phyloP scores from a whole-genome alignment of 2,113 vertebrate species.

The Chitala chitala region DNA sequence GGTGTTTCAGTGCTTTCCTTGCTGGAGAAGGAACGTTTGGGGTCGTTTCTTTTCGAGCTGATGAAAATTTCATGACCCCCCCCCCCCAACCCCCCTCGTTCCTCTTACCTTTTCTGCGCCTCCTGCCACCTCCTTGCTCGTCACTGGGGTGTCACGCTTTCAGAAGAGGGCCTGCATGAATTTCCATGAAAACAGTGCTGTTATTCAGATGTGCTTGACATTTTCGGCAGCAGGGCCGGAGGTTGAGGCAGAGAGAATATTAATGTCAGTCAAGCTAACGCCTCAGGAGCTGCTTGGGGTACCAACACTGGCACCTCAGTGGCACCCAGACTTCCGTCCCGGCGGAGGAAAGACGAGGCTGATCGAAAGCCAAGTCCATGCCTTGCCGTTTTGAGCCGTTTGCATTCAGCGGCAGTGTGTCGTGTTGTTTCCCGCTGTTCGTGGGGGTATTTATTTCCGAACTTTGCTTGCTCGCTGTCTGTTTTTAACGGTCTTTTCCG shows the following conservation, averaged over 20 bases:
- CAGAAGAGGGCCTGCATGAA: conserved; percentile 49
- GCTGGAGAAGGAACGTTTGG: conserved; percentile 6
- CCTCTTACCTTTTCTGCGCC: conserved; percentile 32
- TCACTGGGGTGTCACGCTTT: conserved; percentile 36
- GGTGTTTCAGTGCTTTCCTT: conserved; percentile 1
- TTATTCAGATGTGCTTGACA: conserved; percentile 59
- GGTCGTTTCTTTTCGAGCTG: conserved; percentile 27
- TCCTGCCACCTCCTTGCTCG: conserved; percentile 21
- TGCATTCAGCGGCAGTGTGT: neutral
- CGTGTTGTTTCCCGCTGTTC: neutral
- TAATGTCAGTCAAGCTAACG: conserved; percentile 49
- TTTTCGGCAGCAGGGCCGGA: conserved; percentile 49
- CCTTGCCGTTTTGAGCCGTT: too few relatives aligned
- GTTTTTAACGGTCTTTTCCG: too few relatives aligned
- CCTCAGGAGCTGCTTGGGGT: conserved; percentile 13
- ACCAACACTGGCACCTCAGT: too few relatives aligned
- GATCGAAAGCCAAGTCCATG: too few relatives aligned
- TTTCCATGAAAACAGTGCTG: conserved; percentile 56
- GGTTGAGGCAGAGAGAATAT: conserved; percentile 37
- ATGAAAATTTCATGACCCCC: conserved; percentile 50
- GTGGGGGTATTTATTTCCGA: neutral
- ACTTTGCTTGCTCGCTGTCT: too few relatives aligned
- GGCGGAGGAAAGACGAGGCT: too few relatives aligned
- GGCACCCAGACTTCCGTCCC: too few relatives aligned
- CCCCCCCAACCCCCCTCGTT: conserved; percentile 10